Conservation (phyloP, 2,888 invertebrate genomes). For the Strigamia crassipes region DNA sequence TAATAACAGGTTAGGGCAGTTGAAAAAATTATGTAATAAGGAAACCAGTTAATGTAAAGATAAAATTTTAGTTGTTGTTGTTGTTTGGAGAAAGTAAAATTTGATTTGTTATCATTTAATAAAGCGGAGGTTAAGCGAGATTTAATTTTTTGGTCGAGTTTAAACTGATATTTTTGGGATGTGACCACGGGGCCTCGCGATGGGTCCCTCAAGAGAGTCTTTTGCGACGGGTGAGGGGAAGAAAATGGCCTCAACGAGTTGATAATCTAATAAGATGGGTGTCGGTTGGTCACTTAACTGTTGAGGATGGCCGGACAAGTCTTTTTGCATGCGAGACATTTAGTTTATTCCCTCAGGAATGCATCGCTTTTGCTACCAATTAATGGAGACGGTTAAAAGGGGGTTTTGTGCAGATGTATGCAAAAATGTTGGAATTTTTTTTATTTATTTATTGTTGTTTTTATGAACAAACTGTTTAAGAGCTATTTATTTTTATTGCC, state of each 20-base stretch:
- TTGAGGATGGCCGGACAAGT: neutral
- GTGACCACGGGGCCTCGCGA: neutral
- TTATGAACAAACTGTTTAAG: neutral
- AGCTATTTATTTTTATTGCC: neutral
- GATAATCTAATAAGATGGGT: slow-evolving; percentile 35
- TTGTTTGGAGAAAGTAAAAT: too few species aligned
- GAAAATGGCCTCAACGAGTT: slow-evolving; percentile 24
- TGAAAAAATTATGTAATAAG: neutral
- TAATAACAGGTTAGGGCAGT: slow-evolving; percentile 10
- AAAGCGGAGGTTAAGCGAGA: neutral
- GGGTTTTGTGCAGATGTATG: neutral
- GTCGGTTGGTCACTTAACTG: slow-evolving; percentile 19
- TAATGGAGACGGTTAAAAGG: neutral
- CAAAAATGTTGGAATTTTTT: neutral
- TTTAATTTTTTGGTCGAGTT: neutral
- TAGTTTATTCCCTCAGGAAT: neutral
- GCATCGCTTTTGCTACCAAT: neutral
- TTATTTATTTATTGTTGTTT: neutral
- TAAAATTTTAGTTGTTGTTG: too few species aligned
- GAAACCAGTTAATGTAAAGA: neutral
- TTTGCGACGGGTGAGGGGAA: neutral
- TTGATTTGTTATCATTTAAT: too few species aligned
- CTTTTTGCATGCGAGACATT: neutral
- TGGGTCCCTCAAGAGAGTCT: slow-evolving; percentile 18
- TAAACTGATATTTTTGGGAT: neutral